Base-by-base conservation (phyloP, 2,113 vertebrate genomes). In the Psilopsiagon aymara region DNA sequence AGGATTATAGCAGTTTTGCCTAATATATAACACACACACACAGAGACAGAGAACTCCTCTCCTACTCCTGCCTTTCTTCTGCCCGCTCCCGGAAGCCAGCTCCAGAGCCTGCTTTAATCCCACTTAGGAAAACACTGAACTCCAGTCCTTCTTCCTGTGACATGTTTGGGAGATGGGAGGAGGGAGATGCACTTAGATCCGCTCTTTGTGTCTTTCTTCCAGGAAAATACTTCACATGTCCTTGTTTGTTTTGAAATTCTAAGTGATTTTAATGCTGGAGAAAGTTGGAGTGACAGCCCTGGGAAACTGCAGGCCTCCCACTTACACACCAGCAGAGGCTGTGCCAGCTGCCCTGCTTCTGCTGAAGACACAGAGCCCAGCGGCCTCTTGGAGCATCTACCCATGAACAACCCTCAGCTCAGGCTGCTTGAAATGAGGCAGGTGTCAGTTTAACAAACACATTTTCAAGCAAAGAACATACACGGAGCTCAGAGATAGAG, bases 171-270 rank as follows among this genome's bases (percentile, higher is more conserved):
- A 93, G 86, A 85, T 37, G 49, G 93, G 67, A 82, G 74, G 29
- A 89, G 35, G 44, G 62, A 82, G 76, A 86, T 43, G 63, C 43
- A 71, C 51, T 95, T 88, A 24, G 27, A 84, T 70, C 51, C 81
- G 80, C 39, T 84, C 75, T 71, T 66, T 1, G 0, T 94, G 94
- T 94, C 95, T 81, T 84, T 83, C 73, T 75, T 96, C 95, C 95
- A 92, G 80, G 93, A 94, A 96, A 95, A 93, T 79, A 68, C 62
- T 88, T 84, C 90, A 78, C 69, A 86, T 88, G 52, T 86, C 86
- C 90, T 78, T 93, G 92, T 96, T 97, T 96, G 95, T 81, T 93
- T 94, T 94, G 60, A 75, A 93, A 83, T 95, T 64, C 39, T 81
- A 88, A 94, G 85, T 49, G 55, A 95, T 78, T 96, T 95, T 94